A percentile compares a stretch with the other conserved stretches of the same genome.
Evolutionary conservation across 2,113 vertebrate species (phyloP).

Genomic region (Lepisosteus osseus): DNA sequence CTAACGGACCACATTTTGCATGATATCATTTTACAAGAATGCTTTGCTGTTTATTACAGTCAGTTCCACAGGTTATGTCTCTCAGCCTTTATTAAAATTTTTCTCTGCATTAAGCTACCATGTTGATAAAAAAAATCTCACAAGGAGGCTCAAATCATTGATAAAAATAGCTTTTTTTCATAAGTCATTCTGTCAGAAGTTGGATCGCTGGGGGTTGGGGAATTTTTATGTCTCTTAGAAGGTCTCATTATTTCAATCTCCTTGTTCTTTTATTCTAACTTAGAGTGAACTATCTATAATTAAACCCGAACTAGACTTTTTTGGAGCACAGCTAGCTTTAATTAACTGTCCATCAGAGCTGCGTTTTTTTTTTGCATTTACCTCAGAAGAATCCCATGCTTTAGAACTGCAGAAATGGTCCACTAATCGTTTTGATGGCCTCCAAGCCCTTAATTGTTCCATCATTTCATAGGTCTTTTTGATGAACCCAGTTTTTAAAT

Average conservation of each 20-base stretch:
- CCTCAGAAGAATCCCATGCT: slow-evolving; percentile 1
- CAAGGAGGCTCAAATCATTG: slow-evolving; percentile 17
- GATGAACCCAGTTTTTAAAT: not conserved
- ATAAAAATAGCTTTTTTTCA: slow-evolving; percentile 19
- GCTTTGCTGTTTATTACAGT: no score
- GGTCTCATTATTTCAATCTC: slow-evolving; percentile 10
- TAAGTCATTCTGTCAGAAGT: slow-evolving; percentile 18
- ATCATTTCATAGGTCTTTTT: not conserved
- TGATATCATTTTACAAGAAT: no score
- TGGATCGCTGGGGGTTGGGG: slow-evolving; percentile 4
- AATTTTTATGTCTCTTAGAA: slow-evolving; percentile 4
- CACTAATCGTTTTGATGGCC: not conserved
- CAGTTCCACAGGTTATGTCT: not conserved
- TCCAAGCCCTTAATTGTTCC: not conserved
- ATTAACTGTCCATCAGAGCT: slow-evolving; percentile 10
- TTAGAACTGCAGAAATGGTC: not conserved
- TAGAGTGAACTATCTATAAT: slow-evolving; percentile 14
- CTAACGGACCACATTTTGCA: no score
- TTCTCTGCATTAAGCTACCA: not conserved
- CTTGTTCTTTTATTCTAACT: slow-evolving; percentile 9
- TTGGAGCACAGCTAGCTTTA: slow-evolving; percentile 2
- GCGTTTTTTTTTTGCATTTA: not conserved
- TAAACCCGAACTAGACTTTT: slow-evolving; percentile 13
- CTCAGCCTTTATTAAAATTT: not conserved
- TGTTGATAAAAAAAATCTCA: slow-evolving; percentile 10